Evolutionary conservation across 2,888 invertebrate species (phyloP), one percentile per base, ranked within the genome.

Genomic region (Apodemia duryi): DNA sequence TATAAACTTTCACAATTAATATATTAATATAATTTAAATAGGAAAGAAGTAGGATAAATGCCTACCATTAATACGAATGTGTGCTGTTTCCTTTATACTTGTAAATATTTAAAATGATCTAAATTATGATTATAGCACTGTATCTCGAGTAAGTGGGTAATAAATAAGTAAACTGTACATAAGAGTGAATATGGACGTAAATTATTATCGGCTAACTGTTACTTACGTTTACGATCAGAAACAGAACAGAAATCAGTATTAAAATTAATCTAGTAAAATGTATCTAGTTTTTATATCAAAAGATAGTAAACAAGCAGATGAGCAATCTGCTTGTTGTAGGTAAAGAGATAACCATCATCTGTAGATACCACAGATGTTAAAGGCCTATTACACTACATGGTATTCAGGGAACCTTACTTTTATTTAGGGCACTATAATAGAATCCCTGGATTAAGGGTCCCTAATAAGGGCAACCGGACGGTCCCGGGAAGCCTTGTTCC

Each of bases 91-190:
- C 57, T 57, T 57, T 32, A 57, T 13, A 57, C 57, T 13, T 11
- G 57, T 57, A 29, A 3, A 57, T 57, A 57, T 57, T 57, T 57
- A 57, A 57, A 57, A 57, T 57, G 57, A 57, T 32, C 57, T 57
- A 57, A 57, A 57, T 32, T 57, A 57, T 32, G 29, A 57, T 32
- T 57, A 57, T 32, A 13, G 28, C 32, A 57, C 57, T 32, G 32
- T 57, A 57, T 57, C 57, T 29, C 13, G 32, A 57, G 57, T 32
- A 29, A 57, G 57, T 57, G 57, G 28, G 29, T 13, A 57, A 57
- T 57, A 57, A 57, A 57, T 57, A 29, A 57, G 29, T 32, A 13
- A 57, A 57, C 57, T 57, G 57, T 57, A 57, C 57, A 32, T 57
- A 57, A 57, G 32, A 57, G 29, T 57, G 57, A 57, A 57, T 57